Conservation (phyloP, 1,140 invertebrate genomes). For the Heterodera schachtii region DNA sequence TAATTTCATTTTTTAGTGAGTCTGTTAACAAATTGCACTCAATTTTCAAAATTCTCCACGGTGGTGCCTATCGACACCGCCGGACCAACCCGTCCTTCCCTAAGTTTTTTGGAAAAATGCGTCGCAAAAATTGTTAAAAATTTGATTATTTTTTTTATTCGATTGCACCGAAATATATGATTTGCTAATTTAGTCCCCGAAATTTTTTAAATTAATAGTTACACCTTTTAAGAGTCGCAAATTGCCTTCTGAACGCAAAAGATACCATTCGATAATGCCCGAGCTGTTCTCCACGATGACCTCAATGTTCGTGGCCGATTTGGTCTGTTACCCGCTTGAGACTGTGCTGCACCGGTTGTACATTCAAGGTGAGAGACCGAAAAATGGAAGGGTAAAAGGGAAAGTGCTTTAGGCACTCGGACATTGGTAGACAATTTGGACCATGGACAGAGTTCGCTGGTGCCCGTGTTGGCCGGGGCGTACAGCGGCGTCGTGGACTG, state of each 20-base stretch:
- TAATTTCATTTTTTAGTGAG: too few relatives aligned
- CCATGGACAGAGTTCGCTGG: constrained; percentile 36
- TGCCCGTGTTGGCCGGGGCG: constrained; percentile 34
- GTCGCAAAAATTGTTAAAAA: too few relatives aligned
- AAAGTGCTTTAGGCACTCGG: constrained; percentile 35
- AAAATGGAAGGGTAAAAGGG: too few relatives aligned
- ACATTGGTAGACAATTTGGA: constrained; percentile 55
- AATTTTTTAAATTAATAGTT: too few relatives aligned
- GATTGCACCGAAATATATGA: too few relatives aligned
- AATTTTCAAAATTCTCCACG: too few relatives aligned
- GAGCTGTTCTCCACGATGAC: constrained; percentile 49
- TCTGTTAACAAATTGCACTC: too few relatives aligned
- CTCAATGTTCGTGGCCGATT: constrained; percentile 38
- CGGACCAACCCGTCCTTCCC: too few relatives aligned
- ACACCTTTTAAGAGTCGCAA: constrained; percentile 40
- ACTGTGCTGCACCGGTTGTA: constrained; percentile 52
- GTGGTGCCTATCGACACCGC: too few relatives aligned
- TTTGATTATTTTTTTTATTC: too few relatives aligned
- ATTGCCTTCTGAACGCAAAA: constrained; percentile 38
- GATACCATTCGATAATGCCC: constrained; percentile 50
- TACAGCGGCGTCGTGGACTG: constrained; percentile 50
- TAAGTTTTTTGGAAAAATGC: too few relatives aligned
- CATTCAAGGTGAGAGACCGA: constrained; percentile 35
- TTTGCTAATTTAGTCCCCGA: too few relatives aligned
- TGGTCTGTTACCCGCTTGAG: constrained; percentile 51